These are phyloP conservation scores for Elmis aenea DNA, from an alignment of 2,888 invertebrate genomes.

Conservation along the genomic window DNA sequence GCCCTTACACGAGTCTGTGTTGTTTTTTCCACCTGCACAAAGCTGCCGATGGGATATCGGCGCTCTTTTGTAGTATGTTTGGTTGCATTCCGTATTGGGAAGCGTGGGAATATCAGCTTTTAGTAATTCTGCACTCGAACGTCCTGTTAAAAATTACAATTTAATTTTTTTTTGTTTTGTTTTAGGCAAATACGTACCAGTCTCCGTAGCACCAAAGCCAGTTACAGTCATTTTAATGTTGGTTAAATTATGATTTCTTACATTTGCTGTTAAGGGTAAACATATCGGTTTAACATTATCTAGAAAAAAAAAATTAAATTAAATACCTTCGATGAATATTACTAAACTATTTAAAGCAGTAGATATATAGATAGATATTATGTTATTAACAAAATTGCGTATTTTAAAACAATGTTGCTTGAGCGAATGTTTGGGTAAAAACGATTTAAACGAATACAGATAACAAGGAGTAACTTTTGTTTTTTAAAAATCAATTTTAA, in stretches of 20 bases:
- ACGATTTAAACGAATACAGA: too few species aligned
- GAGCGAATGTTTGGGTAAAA: too few species aligned
- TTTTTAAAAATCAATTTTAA: too few species aligned
- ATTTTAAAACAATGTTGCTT: too few species aligned
- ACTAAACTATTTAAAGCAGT: too few species aligned
- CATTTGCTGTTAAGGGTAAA: conserved; percentile 41
- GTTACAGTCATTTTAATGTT: conserved; percentile 57
- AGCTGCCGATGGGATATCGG: conserved; percentile 45
- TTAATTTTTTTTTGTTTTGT: conserved; percentile 6
- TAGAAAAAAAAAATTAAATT: conserved; percentile 28
- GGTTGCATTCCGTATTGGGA: conserved; percentile 35
- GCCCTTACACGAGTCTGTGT: conserved; percentile 60
- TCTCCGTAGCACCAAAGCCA: conserved; percentile 70
- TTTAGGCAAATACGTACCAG: conserved; percentile 47
- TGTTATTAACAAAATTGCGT: too few species aligned
- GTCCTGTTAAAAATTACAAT: conserved; percentile 27
- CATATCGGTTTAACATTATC: conserved; percentile 48
- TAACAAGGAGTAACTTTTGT: too few species aligned
- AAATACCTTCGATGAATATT: too few species aligned
- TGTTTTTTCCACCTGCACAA: conserved; percentile 59
- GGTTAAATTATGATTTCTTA: conserved; percentile 41
- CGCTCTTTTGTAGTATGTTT: conserved; percentile 27
- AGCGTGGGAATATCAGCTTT: conserved; percentile 47
- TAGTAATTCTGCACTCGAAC: conserved; percentile 38
- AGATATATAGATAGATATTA: too few species aligned